Base-by-base conservation (phyloP, 1,140 invertebrate species). In the Drosophila ohnishii region DNA sequence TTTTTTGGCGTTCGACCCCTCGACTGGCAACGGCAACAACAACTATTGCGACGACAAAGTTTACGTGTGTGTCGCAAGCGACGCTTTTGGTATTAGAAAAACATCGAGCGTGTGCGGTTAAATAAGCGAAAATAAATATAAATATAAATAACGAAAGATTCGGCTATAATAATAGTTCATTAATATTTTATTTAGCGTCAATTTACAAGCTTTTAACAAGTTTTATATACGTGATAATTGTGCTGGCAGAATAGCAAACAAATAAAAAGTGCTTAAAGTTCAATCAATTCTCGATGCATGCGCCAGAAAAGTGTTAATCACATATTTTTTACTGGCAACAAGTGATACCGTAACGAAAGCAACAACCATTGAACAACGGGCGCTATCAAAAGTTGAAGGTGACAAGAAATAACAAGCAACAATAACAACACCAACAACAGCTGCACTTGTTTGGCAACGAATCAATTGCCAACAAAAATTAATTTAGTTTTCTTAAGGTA, bases 251-350 rank as follows among this genome's bases (percentile, higher is more conserved):
- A 35, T 44, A 56, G 47, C 40, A 53, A 56, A 35, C 62, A 32
- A 60, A 44, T 48, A 61, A 76, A 50, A 44, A 64, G 73, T 80
- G 67, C 58, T 76, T 34, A 58, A 85, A 78, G 63, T 70, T 78
- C 45, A 75, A 76, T 58, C 40, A 40, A 63, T 66, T 48, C 25
- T 57, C 63, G 25, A 62, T 81, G 57, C 79, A 82, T 74, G 79
- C 79, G 69, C 61, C 67, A 56, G 50, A 50, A 72, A 81, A 78
- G 82, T 85, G 82, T 55, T 86, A 85, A 86, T 85, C 82, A 75
- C 51, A 76, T 37, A 53, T 62, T 64, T 71, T 85, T 75, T 78
- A 78, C 59, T 75, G 70, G 75, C 69, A 80, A 86, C 65, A 75
- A 86, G 82, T 86, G 77, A 61, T 70, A 62, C 55, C 59, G 42